Evolutionary conservation across 1,140 invertebrate species (phyloP).

Genomic region (Drosophila punjabiensis): DNA sequence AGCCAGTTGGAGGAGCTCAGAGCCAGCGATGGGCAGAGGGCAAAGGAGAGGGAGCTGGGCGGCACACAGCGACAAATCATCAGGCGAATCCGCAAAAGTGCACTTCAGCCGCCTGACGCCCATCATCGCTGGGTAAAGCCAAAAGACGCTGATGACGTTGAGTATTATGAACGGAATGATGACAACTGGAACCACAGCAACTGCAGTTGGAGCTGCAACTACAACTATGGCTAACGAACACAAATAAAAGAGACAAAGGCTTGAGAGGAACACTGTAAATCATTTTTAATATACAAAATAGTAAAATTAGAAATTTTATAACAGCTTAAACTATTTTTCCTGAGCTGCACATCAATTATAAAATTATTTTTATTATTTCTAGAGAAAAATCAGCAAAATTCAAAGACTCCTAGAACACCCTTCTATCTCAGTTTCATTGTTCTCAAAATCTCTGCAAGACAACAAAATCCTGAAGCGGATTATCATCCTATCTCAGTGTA

Average conservation of each 20-base stretch:
- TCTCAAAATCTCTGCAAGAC: not conserved
- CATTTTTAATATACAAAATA: not conserved
- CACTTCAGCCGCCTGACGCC: constrained; percentile 64
- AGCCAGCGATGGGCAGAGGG: constrained; percentile 14
- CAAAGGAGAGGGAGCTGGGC: constrained; percentile 3
- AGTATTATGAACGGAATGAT: constrained; percentile 78
- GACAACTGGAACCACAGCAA: constrained; percentile 64
- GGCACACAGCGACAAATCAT: constrained; percentile 64
- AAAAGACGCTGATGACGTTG: constrained; percentile 74
- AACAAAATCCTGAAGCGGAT: not conserved
- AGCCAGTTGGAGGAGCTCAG: constrained; percentile 40
- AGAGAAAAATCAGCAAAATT: not conserved
- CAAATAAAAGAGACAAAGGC: constrained; percentile 45
- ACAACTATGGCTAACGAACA: constrained; percentile 39
- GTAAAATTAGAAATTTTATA: not conserved
- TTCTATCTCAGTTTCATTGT: not conserved
- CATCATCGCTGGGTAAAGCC: constrained; percentile 43
- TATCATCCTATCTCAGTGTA: constrained; percentile 11
- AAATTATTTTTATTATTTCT: not conserved
- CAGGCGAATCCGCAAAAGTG: constrained; percentile 74
- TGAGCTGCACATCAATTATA: not conserved
- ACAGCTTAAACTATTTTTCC: too few relatives aligned
- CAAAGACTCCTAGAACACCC: not conserved
- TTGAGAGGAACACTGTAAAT: constrained; percentile 3
- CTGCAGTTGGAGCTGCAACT: constrained; percentile 40